phyloP scores from a whole-genome alignment of 2,113 vertebrate species.

The Pangasianodon hypophthalmus region DNA sequence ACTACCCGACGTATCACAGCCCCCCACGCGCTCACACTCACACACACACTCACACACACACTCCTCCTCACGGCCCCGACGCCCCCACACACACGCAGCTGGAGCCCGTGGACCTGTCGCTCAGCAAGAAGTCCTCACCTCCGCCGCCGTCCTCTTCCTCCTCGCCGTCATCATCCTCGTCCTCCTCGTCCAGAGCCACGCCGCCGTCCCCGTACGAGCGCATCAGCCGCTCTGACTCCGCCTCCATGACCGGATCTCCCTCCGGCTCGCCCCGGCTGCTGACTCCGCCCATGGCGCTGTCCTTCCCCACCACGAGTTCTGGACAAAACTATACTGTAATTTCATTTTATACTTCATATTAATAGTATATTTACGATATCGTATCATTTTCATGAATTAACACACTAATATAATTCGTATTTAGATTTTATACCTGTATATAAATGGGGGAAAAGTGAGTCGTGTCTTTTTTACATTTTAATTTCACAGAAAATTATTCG shows the following conservation, averaged over 20 bases:
- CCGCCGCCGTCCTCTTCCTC: constrained; percentile 77
- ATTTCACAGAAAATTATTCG: background rate
- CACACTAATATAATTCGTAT: background rate
- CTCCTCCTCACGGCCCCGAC: constrained; percentile 59
- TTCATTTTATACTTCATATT: background rate
- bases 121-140: constrained; percentile 87
- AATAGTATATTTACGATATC: background rate
- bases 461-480: background rate
- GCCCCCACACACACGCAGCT: constrained; percentile 79
- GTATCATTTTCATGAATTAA: too few relatives aligned
- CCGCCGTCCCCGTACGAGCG: constrained; percentile 70
- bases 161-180: constrained; percentile 78
- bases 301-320: constrained; percentile 43
- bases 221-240: constrained; percentile 70
- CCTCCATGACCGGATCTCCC: constrained; percentile 64
- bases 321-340: background rate
- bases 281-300: constrained; percentile 33
- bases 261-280: constrained; percentile 42
- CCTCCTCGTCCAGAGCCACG: constrained; percentile 74
- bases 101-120: constrained; percentile 93
- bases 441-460: background rate
- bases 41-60: background rate
- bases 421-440: background rate
- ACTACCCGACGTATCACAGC: constrained; percentile 48
- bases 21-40: constrained; percentile 15